Evolutionary conservation across 2,888 invertebrate genomes (phyloP), one percentile per base, ranked within the genome.

Genomic region (Cybosia mesomella): DNA sequence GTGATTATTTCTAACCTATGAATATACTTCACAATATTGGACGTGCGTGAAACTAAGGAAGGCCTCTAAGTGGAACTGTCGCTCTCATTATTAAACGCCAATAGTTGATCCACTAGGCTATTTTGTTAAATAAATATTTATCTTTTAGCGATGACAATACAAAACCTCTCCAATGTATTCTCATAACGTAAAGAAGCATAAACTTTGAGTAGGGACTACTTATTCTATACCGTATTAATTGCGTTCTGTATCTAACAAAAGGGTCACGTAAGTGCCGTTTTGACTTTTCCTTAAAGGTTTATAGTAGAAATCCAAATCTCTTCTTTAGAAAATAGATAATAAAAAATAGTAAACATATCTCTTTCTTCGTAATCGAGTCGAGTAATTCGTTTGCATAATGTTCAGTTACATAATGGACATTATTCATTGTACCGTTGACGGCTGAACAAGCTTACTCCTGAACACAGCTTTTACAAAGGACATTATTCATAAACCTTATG

Each of bases 351-450:
- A 24, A 32, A 28, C 21, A 28, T 18, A 11, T 53, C 53, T 54
- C 49, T 53, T 59, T 65, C 22, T 55, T 64, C 36, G 55, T 73
- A 63, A 66, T n/a, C n/a, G n/a, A n/a, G n/a, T n/a, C 21, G 58
- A 69, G 69, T 74, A 63, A 71, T 66, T 22, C 32, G 22, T 62
- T 49, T 70, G 59, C 62, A 58, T 64, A 67, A 64, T 69, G 67
- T 71, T 66, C 43, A 64, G 61, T 67, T 36, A 74, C 71, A 72
- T 74, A 74, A 66, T 34, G 69, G n/a, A n/a, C 70, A 77, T 80
- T 68, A 80, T 74, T 78, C 70, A 78, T 67, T 72, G 67, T 78
- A 67, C 49, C 63, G 67, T 49, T 74, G 80, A 74, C 75, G 72
- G 70, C 54, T 66, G 63, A 43, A 68, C 68, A 68, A 55, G 59